Evolutionary conservation across 2,888 invertebrate genomes (phyloP).

Genomic region (Diaperis boleti): DNA sequence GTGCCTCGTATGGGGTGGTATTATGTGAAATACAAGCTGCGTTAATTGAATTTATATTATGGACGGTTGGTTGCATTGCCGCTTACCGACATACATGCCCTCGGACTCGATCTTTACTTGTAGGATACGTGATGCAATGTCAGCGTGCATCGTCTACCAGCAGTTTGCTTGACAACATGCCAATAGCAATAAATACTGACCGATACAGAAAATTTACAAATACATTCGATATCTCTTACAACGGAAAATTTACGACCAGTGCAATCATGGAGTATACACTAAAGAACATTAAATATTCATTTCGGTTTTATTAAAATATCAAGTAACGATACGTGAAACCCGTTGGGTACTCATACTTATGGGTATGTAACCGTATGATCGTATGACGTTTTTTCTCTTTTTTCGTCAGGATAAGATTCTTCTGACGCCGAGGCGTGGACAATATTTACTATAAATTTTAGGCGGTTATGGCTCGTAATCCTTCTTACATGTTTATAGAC

Average conservation of each 20-base stretch:
- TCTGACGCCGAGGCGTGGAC: constrained; percentile 9
- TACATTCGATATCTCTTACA: not conserved
- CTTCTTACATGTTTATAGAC: constrained; percentile 21
- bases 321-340: constrained; percentile 19
- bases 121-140: constrained; percentile 28
- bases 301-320: constrained; percentile 27
- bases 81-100: constrained; percentile 36
- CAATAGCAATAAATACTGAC: constrained; percentile 11
- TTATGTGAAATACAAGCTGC: constrained; percentile 52
- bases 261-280: not conserved
- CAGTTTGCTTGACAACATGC: constrained; percentile 15
- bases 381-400: constrained; percentile 2
- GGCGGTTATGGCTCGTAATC: constrained; percentile 19
- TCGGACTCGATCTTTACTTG: constrained; percentile 32
- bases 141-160: constrained; percentile 12
- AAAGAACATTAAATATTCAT: constrained; percentile 16
- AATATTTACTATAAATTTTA: constrained; percentile 29
- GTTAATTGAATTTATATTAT: constrained; percentile 55
- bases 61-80: constrained; percentile 49
- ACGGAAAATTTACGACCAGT: not conserved
- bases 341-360: constrained; percentile 2
- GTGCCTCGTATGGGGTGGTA: constrained; percentile 52
- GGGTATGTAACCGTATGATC: constrained; percentile 10
- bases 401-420: not conserved
- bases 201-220: constrained; percentile 18